A percentile compares a stretch with the other conserved stretches of the same genome.
phyloP scores from a whole-genome alignment of 2,797 vertebrate genomes.

The Clarias fuscus region DNA sequence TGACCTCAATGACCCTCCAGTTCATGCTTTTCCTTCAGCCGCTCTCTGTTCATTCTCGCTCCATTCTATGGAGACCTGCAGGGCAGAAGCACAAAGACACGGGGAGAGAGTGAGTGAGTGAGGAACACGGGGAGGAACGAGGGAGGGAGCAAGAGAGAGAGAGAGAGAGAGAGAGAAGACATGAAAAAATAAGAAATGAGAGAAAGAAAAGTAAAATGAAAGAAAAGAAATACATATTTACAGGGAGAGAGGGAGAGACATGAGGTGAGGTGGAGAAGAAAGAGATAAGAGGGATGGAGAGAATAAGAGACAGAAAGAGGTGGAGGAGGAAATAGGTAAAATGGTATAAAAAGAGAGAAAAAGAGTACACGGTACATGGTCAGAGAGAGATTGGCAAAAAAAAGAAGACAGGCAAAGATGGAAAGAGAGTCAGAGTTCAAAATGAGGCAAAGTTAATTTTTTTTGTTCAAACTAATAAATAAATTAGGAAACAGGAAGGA shows the following conservation, averaged over 20 bases:
- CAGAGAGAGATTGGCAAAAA: no score
- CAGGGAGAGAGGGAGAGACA: neutral
- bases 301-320: neutral
- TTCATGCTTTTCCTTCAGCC: conserved; percentile 99
- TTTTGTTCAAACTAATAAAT: neutral
- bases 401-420: no score
- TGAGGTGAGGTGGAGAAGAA: neutral
- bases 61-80: conserved; percentile 99
- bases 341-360: neutral
- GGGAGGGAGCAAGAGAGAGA: conserved; percentile 37
- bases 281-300: neutral
- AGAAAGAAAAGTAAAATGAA: neutral
- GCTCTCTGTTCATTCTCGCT: conserved; percentile 99
- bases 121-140: conserved; percentile 24
- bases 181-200: conserved; percentile 48
- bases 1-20: conserved; percentile 99
- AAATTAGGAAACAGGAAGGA: neutral
- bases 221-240: neutral
- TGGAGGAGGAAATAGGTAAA: neutral
- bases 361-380: neutral
- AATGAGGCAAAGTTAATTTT: no score
- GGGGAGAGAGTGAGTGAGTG: conserved; percentile 26
- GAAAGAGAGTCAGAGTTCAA: no score
- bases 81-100: conserved; percentile 50
- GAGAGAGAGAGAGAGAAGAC: neutral